Evolutionary conservation across 2,888 invertebrate species (phyloP).

Genomic region (Drosophila anceps): DNA sequence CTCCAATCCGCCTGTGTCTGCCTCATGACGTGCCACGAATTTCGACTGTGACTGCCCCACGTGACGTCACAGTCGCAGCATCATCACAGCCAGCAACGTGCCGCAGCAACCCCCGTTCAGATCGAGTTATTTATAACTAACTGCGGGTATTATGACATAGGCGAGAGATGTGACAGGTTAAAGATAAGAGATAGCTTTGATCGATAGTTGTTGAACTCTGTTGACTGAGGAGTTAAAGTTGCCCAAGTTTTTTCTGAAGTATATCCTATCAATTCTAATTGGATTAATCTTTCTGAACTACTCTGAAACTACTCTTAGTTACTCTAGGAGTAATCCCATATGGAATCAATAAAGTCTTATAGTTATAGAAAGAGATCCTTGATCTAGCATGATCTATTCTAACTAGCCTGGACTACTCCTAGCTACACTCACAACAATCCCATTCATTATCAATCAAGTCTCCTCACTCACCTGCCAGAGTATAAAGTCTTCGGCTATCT

Average conservation of each 20-base stretch:
- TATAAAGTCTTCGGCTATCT: neutral
- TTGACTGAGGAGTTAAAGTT: neutral
- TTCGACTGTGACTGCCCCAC: slow-evolving; percentile 33
- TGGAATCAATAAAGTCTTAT: neutral
- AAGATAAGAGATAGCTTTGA: neutral
- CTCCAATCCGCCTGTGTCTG: neutral
- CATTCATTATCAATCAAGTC: neutral
- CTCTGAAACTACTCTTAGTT: no score
- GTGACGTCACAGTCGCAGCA: slow-evolving; percentile 55
- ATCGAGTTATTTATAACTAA: neutral
- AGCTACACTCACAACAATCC: neutral
- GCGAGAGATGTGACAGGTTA: neutral
- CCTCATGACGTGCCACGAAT: slow-evolving; percentile 49
- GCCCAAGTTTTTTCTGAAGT: neutral
- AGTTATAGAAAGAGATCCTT: neutral
- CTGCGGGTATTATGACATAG: neutral
- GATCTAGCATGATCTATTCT: neutral
- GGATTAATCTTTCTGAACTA: neutral
- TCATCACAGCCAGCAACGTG: slow-evolving; percentile 7
- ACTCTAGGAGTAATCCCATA: no score
- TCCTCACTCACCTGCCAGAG: neutral
- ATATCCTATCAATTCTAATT: neutral
- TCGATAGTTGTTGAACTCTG: neutral
- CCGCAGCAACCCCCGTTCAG: slow-evolving; percentile 1
- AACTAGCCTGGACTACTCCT: neutral